Conservation (phyloP, 2,797 vertebrate genomes). For the Meriones psammophilus region DNA sequence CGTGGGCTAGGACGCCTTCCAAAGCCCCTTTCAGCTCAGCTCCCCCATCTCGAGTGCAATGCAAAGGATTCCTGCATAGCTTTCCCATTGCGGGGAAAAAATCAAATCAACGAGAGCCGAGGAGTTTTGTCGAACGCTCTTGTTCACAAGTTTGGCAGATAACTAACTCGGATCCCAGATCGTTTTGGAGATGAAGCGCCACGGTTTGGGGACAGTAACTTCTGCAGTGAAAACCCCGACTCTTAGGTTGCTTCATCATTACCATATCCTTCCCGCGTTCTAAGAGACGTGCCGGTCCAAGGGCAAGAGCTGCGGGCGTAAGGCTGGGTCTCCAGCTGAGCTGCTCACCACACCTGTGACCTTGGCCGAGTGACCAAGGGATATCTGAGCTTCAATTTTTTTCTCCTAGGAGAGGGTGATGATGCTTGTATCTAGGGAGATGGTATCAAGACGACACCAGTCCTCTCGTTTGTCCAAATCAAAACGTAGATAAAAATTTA, state of each 20-base stretch:
- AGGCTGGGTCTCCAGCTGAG: neutral
- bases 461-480: neutral
- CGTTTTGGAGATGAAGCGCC: neutral
- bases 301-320: neutral
- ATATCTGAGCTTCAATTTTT: neutral
- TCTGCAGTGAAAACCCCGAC: neutral
- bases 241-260: neutral
- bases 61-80: neutral
- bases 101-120: neutral
- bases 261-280: neutral
- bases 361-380: neutral
- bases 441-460: neutral
- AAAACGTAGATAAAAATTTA: conserved; percentile 39
- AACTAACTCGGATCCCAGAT: neutral
- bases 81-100: neutral
- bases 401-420: neutral
- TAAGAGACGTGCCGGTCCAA: neutral
- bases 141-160: neutral
- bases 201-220: neutral
- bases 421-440: neutral
- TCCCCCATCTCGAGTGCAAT: neutral
- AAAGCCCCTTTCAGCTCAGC: neutral
- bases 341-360: neutral
- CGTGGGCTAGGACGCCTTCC: neutral
- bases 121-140: neutral